Conservation (phyloP, 2,113 vertebrate species). For the Sclerurus mexicanus region DNA sequence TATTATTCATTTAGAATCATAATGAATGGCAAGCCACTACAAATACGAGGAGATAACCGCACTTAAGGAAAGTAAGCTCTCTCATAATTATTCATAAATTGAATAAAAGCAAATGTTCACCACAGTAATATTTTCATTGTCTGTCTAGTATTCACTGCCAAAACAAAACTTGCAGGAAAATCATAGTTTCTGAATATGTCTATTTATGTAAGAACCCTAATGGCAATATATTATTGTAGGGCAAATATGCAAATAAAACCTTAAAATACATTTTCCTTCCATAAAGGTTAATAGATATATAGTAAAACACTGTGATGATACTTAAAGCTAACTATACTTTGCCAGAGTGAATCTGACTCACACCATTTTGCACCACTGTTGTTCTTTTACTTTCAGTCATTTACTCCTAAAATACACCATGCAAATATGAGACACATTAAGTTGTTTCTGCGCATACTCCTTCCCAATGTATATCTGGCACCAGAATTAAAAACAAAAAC, state of each 20-base stretch:
- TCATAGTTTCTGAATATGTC: neutral
- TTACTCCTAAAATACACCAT: neutral
- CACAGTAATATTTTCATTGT: constrained; percentile 21
- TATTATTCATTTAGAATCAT: constrained; percentile 40
- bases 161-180: constrained; percentile 21
- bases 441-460: neutral
- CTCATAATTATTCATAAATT: constrained; percentile 66
- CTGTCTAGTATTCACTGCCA: neutral
- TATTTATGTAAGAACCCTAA: neutral
- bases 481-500: neutral
- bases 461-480: neutral
- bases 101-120: constrained; percentile 43
- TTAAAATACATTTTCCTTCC: constrained; percentile 22
- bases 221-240: neutral
- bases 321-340: neutral
- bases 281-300: neutral
- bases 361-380: neutral
- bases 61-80: constrained; percentile 44
- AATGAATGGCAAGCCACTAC: constrained; percentile 49
- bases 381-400: neutral
- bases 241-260: neutral
- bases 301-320: neutral
- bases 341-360: neutral
- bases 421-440: neutral
- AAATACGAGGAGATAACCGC: constrained; percentile 22